Percentiles rank a stretch among this genome's conserved stretches.
Conservation (phyloP, 2,888 invertebrate genomes). For the Malachius bipustulatus region DNA sequence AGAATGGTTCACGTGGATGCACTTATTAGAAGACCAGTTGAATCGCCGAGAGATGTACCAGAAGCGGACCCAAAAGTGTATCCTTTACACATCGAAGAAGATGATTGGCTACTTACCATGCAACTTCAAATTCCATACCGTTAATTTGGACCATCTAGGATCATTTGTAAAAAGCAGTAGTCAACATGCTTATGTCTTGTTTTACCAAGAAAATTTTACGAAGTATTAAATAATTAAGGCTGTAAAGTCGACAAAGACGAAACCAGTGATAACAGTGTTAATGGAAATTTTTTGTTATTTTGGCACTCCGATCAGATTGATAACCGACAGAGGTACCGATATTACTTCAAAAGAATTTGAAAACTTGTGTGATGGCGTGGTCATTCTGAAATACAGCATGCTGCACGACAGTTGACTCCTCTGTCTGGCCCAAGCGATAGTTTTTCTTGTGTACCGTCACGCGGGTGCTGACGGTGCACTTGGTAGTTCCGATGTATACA, state of each 20-base stretch:
- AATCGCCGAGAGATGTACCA: not conserved
- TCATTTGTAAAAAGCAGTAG: constrained; percentile 1
- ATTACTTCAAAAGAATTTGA: not conserved
- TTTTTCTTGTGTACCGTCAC: no score
- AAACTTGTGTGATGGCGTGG: no score
- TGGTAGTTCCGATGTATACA: no score
- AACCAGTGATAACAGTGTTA: not conserved
- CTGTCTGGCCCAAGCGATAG: no score
- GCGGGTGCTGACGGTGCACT: no score
- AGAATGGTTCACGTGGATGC: constrained; percentile 1
- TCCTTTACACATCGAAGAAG: not conserved
- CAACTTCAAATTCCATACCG: constrained; percentile 2
- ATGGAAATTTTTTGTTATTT: not conserved
- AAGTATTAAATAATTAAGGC: not conserved
- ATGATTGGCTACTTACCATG: constrained; percentile 2
- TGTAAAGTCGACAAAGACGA: not conserved
- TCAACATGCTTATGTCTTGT: not conserved
- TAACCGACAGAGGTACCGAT: not conserved
- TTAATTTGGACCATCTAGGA: not conserved
- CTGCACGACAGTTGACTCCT: no score
- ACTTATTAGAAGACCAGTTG: not conserved
- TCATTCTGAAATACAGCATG: no score
- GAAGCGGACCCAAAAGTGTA: constrained; percentile 3
- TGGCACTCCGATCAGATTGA: not conserved
- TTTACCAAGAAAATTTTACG: not conserved